Conservation (phyloP, 1,140 invertebrate species). For the Sycobia sp. region DNA sequence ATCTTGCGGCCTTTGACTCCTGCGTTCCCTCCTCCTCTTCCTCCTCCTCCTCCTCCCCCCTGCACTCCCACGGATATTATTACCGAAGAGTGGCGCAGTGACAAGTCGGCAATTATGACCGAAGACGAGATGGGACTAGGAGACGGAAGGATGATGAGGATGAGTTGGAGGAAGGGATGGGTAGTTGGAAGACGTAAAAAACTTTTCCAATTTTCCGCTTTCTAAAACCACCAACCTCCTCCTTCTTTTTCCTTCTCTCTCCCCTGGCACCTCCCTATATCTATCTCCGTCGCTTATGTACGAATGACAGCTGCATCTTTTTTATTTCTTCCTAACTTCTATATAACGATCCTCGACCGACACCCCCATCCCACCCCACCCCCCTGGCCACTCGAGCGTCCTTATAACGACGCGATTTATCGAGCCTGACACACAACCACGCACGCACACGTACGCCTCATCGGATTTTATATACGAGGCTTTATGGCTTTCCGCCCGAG, state of each 20-base stretch:
- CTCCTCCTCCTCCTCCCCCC: too few relatives aligned
- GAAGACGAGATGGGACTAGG: too few relatives aligned
- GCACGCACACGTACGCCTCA: too few relatives aligned
- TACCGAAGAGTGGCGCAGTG: neutral
- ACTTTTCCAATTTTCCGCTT: conserved; percentile 27
- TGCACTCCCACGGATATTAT: too few relatives aligned
- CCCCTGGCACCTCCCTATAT: neutral
- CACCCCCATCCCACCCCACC: neutral
- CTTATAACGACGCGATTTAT: too few relatives aligned
- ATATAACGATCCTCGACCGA: conserved; percentile 5
- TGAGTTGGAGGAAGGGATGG: neutral
- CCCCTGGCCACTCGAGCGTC: neutral
- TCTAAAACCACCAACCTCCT: neutral
- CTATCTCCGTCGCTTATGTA: neutral
- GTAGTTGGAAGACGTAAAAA: conserved; percentile 1
- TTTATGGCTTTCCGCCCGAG: conserved; percentile 12
- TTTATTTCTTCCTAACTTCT: neutral
- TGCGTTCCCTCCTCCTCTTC: too few relatives aligned
- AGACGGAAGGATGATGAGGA: neutral
- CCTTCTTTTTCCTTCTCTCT: neutral
- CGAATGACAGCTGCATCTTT: neutral
- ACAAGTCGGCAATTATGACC: conserved; percentile 17
- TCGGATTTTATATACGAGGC: too few relatives aligned
- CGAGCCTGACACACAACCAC: too few relatives aligned
- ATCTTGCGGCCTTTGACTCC: too few relatives aligned